These are phyloP conservation scores for Adelognathus sp. DNA, from an alignment of 2,888 invertebrate species.

Conservation along the genomic window DNA sequence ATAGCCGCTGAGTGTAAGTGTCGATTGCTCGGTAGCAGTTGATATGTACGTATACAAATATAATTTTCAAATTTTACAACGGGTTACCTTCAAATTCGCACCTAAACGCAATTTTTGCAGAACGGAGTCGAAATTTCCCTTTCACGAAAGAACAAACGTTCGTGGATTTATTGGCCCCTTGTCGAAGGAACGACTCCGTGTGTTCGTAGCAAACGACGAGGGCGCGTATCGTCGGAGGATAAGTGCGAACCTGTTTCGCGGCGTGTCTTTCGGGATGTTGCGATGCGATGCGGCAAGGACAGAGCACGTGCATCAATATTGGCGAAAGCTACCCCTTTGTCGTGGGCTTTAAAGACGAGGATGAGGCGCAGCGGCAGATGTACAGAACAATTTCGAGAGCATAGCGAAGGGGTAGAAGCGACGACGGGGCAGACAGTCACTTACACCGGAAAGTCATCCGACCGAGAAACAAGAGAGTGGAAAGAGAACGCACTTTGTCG, in stretches of 20 bases:
- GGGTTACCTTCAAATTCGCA: no score
- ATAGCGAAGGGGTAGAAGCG: constrained; percentile 4
- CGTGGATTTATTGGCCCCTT: constrained; percentile 39
- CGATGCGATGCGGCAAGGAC: constrained; percentile 33
- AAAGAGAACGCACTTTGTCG: neutral
- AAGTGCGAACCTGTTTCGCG: constrained; percentile 27
- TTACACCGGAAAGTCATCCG: constrained; percentile 30
- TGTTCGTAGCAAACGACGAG: constrained; percentile 32
- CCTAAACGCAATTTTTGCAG: neutral
- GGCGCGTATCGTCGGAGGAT: constrained; percentile 23
- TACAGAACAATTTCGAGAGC: constrained; percentile 20
- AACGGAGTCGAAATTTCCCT: neutral
- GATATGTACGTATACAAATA: no score
- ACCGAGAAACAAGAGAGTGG: constrained; percentile 11
- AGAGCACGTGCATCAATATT: constrained; percentile 62
- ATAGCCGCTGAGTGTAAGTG: no score
- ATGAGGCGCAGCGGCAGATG: constrained; percentile 30
- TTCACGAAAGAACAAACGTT: constrained; percentile 9
- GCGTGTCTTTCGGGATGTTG: constrained; percentile 37
- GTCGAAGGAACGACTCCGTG: constrained; percentile 16
- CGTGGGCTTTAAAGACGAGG: constrained; percentile 51
- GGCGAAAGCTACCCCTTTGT: constrained; percentile 58
- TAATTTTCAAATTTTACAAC: no score
- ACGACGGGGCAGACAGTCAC: constrained; percentile 7
- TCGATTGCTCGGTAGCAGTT: no score